phyloP scores from a whole-genome alignment of 2,113 vertebrate species.

The Clupea harengus region DNA sequence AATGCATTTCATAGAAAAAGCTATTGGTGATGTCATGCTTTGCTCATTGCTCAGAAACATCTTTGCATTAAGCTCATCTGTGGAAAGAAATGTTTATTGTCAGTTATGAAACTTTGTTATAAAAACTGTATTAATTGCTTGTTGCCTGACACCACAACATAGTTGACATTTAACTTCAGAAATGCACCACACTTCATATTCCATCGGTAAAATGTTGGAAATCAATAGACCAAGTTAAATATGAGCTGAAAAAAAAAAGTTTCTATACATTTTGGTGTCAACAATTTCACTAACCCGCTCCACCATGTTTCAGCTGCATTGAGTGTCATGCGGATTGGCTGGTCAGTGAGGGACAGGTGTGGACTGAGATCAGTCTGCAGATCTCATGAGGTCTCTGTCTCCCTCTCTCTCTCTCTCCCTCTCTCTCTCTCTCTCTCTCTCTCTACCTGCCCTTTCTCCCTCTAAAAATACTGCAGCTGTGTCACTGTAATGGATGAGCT shows the following conservation, averaged over 20 bases:
- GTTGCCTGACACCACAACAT: neutral
- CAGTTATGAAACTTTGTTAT: neutral
- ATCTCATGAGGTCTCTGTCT: neutral
- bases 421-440: neutral
- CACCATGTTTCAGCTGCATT: neutral
- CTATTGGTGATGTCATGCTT: too few species aligned
- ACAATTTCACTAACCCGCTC: too few species aligned
- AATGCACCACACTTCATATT: neutral
- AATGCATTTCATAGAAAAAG: neutral
- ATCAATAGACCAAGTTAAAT: neutral
- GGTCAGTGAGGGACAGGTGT: neutral
- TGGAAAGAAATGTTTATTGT: neutral
- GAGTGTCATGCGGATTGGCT: neutral
- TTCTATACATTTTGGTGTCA: too few species aligned
- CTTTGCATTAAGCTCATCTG: neutral
- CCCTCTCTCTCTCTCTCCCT: neutral
- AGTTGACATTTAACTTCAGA: neutral
- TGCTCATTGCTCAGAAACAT: neutral
- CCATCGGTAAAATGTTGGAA: neutral
- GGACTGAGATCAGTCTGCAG: neutral
- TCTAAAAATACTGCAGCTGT: slow-evolving; percentile 1
- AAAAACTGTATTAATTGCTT: neutral
- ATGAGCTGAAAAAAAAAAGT: too few species aligned
- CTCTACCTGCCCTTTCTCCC: neutral
- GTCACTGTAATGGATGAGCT: slow-evolving; percentile 14